Percentiles rank a stretch among this genome's conserved stretches.
phyloP scores from a whole-genome alignment of 2,797 vertebrate species.

The Spondyliosoma cantharus region DNA sequence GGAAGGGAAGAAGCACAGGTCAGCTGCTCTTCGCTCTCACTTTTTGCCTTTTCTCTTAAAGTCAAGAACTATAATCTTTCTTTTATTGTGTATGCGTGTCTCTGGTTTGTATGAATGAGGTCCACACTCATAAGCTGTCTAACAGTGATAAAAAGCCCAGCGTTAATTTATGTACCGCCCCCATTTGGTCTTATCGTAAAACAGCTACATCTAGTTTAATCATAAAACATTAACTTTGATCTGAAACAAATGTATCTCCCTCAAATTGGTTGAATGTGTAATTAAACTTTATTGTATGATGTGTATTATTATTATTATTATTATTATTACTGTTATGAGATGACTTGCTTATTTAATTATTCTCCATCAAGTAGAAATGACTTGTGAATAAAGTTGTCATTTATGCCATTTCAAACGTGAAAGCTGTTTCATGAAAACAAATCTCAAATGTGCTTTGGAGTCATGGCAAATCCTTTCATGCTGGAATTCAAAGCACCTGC shows the following conservation, averaged over 20 bases:
- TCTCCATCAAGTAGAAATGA: constrained; percentile 65
- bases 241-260: constrained; percentile 20
- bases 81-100: not conserved
- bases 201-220: constrained; percentile 18
- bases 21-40: constrained; percentile 19
- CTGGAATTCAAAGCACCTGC: constrained; percentile 42
- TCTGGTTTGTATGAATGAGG: constrained; percentile 15
- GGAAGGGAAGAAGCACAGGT: constrained; percentile 40
- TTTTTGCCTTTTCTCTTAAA: not conserved
- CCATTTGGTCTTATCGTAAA: not conserved
- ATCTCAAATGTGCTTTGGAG: constrained; percentile 38
- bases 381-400: constrained; percentile 69
- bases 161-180: constrained; percentile 26
- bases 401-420: constrained; percentile 52
- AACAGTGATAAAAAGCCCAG: not conserved
- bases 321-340: constrained; percentile 34
- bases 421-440: constrained; percentile 34
- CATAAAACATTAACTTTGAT: constrained; percentile 16
- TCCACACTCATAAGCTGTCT: not conserved
- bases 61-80: constrained; percentile 8
- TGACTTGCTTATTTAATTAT: constrained; percentile 76
- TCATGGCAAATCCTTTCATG: constrained; percentile 37
- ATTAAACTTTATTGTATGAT: constrained; percentile 57
- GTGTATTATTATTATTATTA: constrained; percentile 38
- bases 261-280: constrained; percentile 54